A percentile compares a stretch with the other conserved stretches of the same genome.
Conservation (phyloP, 1,140 invertebrate genomes). For the Himalopsyche phryganea region DNA sequence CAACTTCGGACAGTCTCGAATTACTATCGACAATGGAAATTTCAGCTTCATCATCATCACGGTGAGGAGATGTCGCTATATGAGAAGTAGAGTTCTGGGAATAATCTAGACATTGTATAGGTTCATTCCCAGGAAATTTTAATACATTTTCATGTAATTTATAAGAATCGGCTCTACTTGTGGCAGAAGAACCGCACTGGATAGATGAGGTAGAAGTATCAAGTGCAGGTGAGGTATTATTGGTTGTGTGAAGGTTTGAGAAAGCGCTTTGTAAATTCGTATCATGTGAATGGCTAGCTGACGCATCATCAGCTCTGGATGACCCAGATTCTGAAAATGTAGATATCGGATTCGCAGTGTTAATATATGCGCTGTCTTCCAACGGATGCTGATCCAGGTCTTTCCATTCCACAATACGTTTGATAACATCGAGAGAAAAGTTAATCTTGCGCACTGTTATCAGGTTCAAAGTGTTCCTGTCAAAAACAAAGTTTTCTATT, state of each 20-base stretch:
- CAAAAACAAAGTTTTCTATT: constrained; percentile 58
- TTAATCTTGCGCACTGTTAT: constrained; percentile 66
- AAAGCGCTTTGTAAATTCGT: constrained; percentile 27
- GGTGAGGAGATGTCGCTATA: too few relatives aligned
- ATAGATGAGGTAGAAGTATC: too few relatives aligned
- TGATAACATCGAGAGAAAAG: constrained; percentile 79
- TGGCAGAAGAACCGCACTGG: too few relatives aligned
- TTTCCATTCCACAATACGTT: constrained; percentile 82
- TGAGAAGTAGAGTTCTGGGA: neutral
- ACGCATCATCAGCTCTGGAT: constrained; percentile 1
- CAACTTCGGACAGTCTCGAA: neutral
- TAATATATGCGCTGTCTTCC: constrained; percentile 61
- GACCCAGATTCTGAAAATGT: neutral
- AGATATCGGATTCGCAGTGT: constrained; percentile 35
- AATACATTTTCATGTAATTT: constrained; percentile 46
- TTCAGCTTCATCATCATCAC: neutral
- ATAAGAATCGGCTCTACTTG: constrained; percentile 30
- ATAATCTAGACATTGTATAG: constrained; percentile 36
- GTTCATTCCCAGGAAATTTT: constrained; percentile 38
- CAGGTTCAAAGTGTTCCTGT: constrained; percentile 55
- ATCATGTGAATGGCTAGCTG: constrained; percentile 3
- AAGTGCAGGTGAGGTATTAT: too few relatives aligned
- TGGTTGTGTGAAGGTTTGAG: constrained; percentile 26
- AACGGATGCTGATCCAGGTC: constrained; percentile 77
- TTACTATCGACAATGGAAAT: neutral